A percentile compares a stretch with the other conserved stretches of the same genome.
Evolutionary conservation across 2,797 vertebrate genomes (phyloP).

Genomic region (Anolis apletophallus): DNA sequence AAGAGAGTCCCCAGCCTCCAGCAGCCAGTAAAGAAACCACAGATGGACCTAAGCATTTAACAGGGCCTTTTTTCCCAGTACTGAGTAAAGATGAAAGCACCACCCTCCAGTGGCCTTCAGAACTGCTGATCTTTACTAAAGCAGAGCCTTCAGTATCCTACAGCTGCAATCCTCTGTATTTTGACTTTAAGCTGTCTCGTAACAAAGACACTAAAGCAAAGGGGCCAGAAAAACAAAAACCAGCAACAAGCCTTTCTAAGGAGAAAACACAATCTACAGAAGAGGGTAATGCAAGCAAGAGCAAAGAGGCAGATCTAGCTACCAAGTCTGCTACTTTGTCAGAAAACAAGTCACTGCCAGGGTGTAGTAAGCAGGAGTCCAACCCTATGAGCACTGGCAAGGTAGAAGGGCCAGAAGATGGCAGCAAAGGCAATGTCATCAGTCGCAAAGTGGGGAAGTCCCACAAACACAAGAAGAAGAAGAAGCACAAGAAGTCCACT

Average conservation of each 20-base stretch:
- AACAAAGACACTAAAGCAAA: conserved; percentile 86
- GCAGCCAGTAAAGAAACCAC: conserved; percentile 69
- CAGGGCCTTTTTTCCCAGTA: conserved; percentile 93
- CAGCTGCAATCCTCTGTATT: conserved; percentile 98
- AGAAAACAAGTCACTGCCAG: conserved; percentile 72
- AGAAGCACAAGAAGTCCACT: conserved; percentile 96
- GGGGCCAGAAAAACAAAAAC: conserved; percentile 77
- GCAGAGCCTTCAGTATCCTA: conserved; percentile 93
- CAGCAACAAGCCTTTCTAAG: conserved; percentile 62
- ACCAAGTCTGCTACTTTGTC: conserved; percentile 60
- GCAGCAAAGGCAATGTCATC: conserved; percentile 61
- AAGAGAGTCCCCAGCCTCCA: conserved; percentile 60
- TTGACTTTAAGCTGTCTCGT: conserved; percentile 95
- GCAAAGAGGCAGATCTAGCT: conserved; percentile 55
- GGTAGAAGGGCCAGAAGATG: conserved; percentile 73
- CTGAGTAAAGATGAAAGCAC: conserved; percentile 97
- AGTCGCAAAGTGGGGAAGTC: conserved; percentile 77
- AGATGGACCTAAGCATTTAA: conserved; percentile 87
- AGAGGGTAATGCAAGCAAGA: conserved; percentile 52
- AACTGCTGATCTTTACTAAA: conserved; percentile 97
- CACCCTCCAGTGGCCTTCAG: conserved; percentile 97
- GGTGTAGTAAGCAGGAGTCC: conserved; percentile 69
- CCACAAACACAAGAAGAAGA: conserved; percentile 94
- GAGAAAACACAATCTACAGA: conserved; percentile 58
- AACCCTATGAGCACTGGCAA: conserved; percentile 25